Base-by-base conservation (phyloP, 2,113 vertebrate genomes). In the Papio anubis region DNA sequence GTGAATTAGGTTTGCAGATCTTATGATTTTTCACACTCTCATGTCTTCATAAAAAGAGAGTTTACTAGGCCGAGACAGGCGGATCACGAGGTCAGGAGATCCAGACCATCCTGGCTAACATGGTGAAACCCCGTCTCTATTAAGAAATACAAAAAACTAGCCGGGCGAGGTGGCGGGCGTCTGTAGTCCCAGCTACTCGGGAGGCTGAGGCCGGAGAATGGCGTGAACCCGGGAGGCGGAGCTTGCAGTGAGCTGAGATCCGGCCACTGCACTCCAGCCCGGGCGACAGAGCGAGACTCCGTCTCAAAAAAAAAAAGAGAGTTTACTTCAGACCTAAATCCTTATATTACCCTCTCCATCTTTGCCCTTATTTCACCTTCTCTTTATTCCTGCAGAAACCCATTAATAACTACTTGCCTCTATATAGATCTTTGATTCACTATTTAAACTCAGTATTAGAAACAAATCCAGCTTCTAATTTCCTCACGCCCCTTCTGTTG, bases 381-480 rank as follows among this genome's bases (percentile, higher is more conserved):
- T n/a, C 43, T 88, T 96, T 25, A 23, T 32, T 90, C 32, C 82
- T 81, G 20, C 38, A 73, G 73, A 75, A 97, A 38, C 61, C n/a
- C 20, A 50, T 59, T 48, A 88, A 48, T 75, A 84, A 52, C 10
- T 35, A 25, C 10, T 23, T 20, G 55, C 14, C 27, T 14, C 12
- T 72, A 13, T 23, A 18, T 14, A 66, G 38, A 18, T 72, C 16
- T 27, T 95, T 35, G 75, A 59, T 82, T 88, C 38, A 85, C 86
- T 45, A 9, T 72, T 81, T 84, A 91, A 50, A 11, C 2, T 7
- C 18, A 80, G 21, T 68, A 21, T 73, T 86, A 79, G 61, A 82
- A 92, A 96, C 45, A 94, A 95, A 64, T 9, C 25, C 38, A 85
- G 5, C 23, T 92, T 85, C 57, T 72, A 25, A 32, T 86, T 95